These are phyloP conservation scores for Dipodomys stephensi DNA, from an alignment of 2,113 vertebrate species.

Conservation along the genomic window DNA sequence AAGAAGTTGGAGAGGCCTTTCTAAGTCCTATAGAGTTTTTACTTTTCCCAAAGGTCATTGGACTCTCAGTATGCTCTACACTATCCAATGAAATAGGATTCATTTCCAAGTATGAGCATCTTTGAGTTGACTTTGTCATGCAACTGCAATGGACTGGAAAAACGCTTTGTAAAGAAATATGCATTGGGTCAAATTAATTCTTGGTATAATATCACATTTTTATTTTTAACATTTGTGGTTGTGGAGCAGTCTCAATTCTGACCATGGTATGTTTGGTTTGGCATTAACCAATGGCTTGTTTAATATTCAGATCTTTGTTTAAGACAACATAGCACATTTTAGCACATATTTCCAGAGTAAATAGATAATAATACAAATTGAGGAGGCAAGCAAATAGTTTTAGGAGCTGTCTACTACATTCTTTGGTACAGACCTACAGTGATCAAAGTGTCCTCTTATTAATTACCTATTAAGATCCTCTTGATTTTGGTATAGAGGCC, in stretches of 20 bases:
- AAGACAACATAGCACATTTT: conserved; percentile 24
- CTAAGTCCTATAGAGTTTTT: background rate
- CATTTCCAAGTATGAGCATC: background rate
- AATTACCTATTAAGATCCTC: background rate
- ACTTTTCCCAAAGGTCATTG: background rate
- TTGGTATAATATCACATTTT: conserved; percentile 7
- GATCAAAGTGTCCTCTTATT: background rate
- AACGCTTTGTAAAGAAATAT: conserved; percentile 52
- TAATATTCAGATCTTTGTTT: conserved; percentile 48
- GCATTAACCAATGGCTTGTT: conserved; percentile 32
- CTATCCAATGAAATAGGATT: background rate
- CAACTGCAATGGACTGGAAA: background rate
- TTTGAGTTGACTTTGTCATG: background rate
- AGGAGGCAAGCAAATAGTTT: conserved; percentile 35
- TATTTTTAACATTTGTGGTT: conserved; percentile 34
- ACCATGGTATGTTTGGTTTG: conserved; percentile 44
- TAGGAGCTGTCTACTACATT: background rate
- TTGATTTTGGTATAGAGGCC: background rate
- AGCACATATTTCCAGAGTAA: conserved; percentile 24
- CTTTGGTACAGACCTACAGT: background rate
- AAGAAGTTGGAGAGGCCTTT: background rate
- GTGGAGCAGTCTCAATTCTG: conserved; percentile 28
- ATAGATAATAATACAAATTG: conserved; percentile 10
- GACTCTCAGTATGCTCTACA: background rate
- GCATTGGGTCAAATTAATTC: background rate